phyloP scores from a whole-genome alignment of 2,797 vertebrate species.

The Crocidura indochinensis region DNA sequence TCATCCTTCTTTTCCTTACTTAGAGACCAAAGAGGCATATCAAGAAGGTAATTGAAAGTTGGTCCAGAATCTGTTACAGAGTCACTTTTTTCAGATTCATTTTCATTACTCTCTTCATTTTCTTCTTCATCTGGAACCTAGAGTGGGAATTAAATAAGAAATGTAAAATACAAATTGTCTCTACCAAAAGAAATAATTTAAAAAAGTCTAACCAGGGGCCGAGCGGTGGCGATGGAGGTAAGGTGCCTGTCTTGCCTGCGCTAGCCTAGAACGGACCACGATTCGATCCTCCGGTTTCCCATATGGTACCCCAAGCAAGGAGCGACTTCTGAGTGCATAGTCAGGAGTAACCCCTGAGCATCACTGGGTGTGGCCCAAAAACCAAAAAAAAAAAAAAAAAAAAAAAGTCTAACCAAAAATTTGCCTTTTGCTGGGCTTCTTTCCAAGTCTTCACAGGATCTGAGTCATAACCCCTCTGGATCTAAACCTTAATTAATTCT shows the following conservation, averaged over 20 bases:
- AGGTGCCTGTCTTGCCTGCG: no score
- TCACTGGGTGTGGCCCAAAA: no score
- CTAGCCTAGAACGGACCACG: no score
- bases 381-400: background rate
- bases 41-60: conserved; percentile 98
- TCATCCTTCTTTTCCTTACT: conserved; percentile 99
- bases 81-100: conserved; percentile 87
- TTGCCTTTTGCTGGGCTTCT: conserved; percentile 96
- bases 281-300: no score
- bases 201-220: conserved; percentile 3
- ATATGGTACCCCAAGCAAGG: no score
- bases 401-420: conserved; percentile 9
- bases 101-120: conserved; percentile 87
- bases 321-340: no score
- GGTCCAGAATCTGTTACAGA: conserved; percentile 90
- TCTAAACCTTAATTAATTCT: conserved; percentile 96
- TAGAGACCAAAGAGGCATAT: conserved; percentile 98
- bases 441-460: conserved; percentile 98
- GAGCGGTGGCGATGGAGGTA: no score
- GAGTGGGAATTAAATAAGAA: conserved; percentile 60
- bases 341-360: no score
- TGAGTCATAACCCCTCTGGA: conserved; percentile 97
- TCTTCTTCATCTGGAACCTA: conserved; percentile 88
- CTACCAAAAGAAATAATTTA: background rate
- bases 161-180: background rate